phyloP scores from a whole-genome alignment of 1,140 invertebrate species.

The Zaprionus capensis region DNA sequence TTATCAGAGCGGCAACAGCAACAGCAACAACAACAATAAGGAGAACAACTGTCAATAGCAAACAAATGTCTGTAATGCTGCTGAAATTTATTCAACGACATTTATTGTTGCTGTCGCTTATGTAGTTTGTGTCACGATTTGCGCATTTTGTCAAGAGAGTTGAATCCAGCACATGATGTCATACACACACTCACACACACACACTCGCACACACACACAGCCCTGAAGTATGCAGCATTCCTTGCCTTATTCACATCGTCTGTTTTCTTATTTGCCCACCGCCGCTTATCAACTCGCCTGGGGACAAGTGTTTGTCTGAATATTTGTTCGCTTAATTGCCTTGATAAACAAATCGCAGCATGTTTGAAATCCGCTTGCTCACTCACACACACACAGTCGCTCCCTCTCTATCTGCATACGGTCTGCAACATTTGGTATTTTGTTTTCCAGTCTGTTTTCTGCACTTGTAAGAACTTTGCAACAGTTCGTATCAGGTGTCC shows the following conservation, averaged over 20 bases:
- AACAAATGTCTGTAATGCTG: conserved; percentile 64
- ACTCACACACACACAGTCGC: no score
- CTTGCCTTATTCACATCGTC: conserved; percentile 9
- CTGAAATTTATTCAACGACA: conserved; percentile 66
- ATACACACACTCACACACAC: conserved; percentile 18
- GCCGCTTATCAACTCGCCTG: conserved; percentile 29
- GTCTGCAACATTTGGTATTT: neutral
- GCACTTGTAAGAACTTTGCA: conserved; percentile 7
- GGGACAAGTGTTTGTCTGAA: neutral
- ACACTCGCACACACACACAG: neutral
- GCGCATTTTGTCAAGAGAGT: conserved; percentile 44
- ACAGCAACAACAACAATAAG: conserved; percentile 38
- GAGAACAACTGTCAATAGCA: conserved; percentile 52
- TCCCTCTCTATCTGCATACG: neutral
- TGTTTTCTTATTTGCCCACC: conserved; percentile 6
- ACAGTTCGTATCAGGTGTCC: neutral
- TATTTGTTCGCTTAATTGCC: conserved; percentile 12
- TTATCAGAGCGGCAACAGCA: conserved; percentile 65
- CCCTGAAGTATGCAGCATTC: conserved; percentile 54
- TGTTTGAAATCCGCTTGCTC: neutral
- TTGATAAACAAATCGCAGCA: conserved; percentile 14
- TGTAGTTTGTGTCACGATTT: conserved; percentile 53
- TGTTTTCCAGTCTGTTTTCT: neutral
- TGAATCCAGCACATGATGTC: conserved; percentile 54
- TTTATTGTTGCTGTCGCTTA: conserved; percentile 60